A percentile compares a stretch with the other conserved stretches of the same genome.
phyloP scores from a whole-genome alignment of 1,140 invertebrate species.

The Matsumurasca onukii region DNA sequence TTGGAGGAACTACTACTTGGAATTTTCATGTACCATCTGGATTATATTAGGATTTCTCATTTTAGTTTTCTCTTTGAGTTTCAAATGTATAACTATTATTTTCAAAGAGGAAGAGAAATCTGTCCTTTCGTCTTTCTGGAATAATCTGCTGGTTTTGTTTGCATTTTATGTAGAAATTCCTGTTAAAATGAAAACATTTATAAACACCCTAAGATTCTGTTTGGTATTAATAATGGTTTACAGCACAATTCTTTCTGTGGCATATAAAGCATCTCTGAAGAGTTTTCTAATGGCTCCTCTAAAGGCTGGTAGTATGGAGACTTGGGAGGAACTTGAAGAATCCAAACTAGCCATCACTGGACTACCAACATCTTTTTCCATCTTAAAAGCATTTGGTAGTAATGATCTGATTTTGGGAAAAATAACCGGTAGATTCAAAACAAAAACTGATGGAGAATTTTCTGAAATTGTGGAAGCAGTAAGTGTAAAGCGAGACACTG shows the following conservation, averaged over 20 bases:
- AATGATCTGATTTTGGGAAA: background rate
- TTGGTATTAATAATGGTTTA: constrained; percentile 1
- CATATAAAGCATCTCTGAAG: constrained; percentile 10
- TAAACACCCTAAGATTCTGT: background rate
- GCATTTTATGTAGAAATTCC: background rate
- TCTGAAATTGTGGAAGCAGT: background rate
- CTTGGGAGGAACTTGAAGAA: constrained; percentile 2
- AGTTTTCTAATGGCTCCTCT: background rate
- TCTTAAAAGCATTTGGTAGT: background rate
- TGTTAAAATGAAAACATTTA: background rate
- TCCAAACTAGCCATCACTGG: background rate
- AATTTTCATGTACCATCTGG: background rate
- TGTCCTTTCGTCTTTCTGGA: background rate
- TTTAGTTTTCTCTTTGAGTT: background rate
- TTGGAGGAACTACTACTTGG: background rate
- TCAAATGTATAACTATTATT: background rate
- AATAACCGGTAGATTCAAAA: background rate
- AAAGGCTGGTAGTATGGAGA: background rate
- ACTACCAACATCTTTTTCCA: background rate
- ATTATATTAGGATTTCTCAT: background rate
- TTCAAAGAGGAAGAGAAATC: background rate
- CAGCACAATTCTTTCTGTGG: background rate
- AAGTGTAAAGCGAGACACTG: background rate
- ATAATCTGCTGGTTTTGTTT: background rate
- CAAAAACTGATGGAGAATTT: background rate